Evolutionary conservation across 2,888 invertebrate species (phyloP).

Genomic region (Ophion costatus): DNA sequence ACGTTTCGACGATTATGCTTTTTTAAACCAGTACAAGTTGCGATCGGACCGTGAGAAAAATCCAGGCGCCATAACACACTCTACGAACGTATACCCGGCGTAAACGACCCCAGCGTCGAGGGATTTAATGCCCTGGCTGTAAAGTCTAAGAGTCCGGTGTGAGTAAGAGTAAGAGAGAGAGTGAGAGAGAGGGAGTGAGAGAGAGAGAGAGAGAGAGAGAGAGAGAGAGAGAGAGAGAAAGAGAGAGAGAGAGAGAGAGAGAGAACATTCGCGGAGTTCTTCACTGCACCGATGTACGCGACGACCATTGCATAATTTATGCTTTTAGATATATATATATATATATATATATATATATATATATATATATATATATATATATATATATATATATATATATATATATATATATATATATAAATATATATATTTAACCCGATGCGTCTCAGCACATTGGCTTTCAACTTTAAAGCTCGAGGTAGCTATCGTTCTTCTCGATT

Average conservation of each 20-base stretch:
- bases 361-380: conserved; percentile 25
- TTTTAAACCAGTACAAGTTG: conserved; percentile 41
- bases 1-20: conserved; percentile 53
- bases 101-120: conserved; percentile 59
- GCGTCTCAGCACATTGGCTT: conserved; percentile 45
- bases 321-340: conserved; percentile 34
- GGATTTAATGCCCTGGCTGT: conserved; percentile 66
- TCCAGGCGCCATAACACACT: conserved; percentile 60
- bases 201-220: conserved; percentile 32
- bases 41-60: conserved; percentile 66
- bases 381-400: conserved; percentile 4
- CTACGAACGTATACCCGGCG: conserved; percentile 41
- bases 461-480: conserved; percentile 40
- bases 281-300: conserved; percentile 61
- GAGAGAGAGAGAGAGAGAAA: conserved; percentile 26
- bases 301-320: conserved; percentile 69
- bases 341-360: conserved; percentile 20
- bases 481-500: conserved; percentile 22
- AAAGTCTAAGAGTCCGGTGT: conserved; percentile 62
- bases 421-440: conserved; percentile 11
- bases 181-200: no score
- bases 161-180: conserved; percentile 19
- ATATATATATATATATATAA: conserved; percentile 14
- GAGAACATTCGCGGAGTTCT: conserved; percentile 51
- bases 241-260: conserved; percentile 31